Evolutionary conservation across 2,113 vertebrate species (phyloP).

Genomic region (Semnornis frantzii): DNA sequence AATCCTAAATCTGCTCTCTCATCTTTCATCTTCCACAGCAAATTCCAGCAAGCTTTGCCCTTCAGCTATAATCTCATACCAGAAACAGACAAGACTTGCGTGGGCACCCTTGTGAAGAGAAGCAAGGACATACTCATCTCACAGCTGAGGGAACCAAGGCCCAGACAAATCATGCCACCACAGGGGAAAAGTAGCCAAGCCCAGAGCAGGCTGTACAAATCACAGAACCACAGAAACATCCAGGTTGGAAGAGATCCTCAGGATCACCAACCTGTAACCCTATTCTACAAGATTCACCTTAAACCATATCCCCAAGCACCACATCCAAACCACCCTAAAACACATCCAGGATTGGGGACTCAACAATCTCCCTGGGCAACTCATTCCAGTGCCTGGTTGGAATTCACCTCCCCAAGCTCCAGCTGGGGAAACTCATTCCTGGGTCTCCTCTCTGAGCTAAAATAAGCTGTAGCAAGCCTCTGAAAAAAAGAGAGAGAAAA

Average conservation of each 20-base stretch:
- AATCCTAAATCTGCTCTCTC: background rate
- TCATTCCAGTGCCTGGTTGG: no score
- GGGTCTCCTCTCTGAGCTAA: background rate
- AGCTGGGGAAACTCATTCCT: background rate
- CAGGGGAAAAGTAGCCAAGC: background rate
- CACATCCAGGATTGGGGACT: no score
- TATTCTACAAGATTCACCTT: no score
- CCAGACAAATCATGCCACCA: background rate
- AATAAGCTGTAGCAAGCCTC: background rate
- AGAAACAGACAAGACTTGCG: background rate
- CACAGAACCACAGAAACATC: no score
- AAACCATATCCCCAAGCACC: no score
- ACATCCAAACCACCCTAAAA: no score
- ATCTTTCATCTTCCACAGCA: background rate
- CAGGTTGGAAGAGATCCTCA: no score
- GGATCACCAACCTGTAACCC: no score
- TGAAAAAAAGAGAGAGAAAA: constrained; percentile 1
- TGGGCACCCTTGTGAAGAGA: background rate
- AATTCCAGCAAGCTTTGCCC: background rate
- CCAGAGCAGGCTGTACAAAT: background rate
- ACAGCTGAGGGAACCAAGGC: background rate
- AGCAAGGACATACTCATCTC: fast-evolving
- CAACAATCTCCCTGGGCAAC: no score
- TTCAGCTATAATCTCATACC: background rate
- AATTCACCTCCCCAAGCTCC: background rate